phyloP scores from a whole-genome alignment of 2,888 invertebrate species.

The Rhagonycha lutea region DNA sequence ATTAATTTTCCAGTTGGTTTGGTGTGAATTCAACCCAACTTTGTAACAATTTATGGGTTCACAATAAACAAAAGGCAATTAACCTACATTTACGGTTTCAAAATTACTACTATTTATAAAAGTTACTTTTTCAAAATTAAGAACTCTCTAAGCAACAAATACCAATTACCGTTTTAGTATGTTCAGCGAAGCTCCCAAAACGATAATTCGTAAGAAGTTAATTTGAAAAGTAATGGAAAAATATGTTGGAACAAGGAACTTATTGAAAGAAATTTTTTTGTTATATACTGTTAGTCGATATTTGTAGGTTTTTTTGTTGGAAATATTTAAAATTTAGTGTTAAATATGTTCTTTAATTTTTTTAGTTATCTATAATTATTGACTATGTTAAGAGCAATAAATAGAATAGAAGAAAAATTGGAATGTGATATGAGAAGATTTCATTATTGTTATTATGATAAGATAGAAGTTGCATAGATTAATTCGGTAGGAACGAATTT shows the following conservation, averaged over 20 bases:
- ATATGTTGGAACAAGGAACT: background rate
- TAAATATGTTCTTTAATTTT: too few relatives aligned
- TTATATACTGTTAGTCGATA: too few relatives aligned
- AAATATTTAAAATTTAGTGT: too few relatives aligned
- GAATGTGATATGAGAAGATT: too few relatives aligned
- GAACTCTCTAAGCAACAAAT: background rate
- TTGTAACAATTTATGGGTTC: constrained; percentile 4
- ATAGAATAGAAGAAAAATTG: too few relatives aligned
- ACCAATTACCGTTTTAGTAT: background rate
- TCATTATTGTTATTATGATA: too few relatives aligned
- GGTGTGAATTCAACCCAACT: background rate
- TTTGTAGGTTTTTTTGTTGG: too few relatives aligned
- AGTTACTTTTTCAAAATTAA: background rate
- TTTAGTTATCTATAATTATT: too few relatives aligned
- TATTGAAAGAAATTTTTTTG: background rate
- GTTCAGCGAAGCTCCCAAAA: background rate
- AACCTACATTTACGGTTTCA: background rate
- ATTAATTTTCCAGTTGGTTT: constrained; percentile 13
- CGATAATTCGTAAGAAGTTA: background rate
- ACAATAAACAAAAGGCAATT: background rate
- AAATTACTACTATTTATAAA: background rate
- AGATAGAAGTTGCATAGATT: too few relatives aligned
- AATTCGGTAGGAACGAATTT: too few relatives aligned
- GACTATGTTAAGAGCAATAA: too few relatives aligned
- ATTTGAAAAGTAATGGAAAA: background rate